These are phyloP conservation scores for Peromyscus californicus DNA, from an alignment of 2,113 vertebrate species.

Conservation along the genomic window DNA sequence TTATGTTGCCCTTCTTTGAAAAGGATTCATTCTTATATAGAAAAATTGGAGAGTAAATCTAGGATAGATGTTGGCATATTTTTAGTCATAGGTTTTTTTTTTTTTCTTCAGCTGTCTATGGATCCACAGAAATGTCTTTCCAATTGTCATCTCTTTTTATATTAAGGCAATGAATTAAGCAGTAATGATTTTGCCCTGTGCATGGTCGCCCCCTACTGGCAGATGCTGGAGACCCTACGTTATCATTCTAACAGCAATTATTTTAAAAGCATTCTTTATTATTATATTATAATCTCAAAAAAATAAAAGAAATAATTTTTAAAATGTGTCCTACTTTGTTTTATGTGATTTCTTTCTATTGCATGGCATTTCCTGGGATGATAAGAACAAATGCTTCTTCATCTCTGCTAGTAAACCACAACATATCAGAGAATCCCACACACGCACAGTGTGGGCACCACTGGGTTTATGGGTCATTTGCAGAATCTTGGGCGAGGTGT, in stretches of 20 bases:
- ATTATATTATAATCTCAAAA: background rate
- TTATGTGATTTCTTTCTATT: background rate
- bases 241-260: background rate
- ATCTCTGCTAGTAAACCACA: background rate
- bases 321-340: too few relatives aligned
- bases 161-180: background rate
- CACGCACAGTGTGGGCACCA: too few relatives aligned
- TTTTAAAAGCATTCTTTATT: background rate
- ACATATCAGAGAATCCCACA: background rate
- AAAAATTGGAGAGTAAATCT: background rate
- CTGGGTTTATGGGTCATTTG: background rate
- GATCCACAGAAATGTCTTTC: background rate
- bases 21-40: slow-evolving; percentile 58
- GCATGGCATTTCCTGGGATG: background rate
- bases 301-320: background rate
- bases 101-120: background rate
- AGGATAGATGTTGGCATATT: background rate
- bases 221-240: background rate
- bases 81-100: background rate
- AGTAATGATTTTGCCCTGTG: background rate
- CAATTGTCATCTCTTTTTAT: background rate
- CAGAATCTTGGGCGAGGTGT: background rate
- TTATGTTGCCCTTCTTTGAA: slow-evolving; percentile 43
- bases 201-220: slow-evolving; percentile 68
- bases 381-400: background rate